Base-by-base conservation (phyloP, 1,140 invertebrate species). In the Calosoma granatense region DNA sequence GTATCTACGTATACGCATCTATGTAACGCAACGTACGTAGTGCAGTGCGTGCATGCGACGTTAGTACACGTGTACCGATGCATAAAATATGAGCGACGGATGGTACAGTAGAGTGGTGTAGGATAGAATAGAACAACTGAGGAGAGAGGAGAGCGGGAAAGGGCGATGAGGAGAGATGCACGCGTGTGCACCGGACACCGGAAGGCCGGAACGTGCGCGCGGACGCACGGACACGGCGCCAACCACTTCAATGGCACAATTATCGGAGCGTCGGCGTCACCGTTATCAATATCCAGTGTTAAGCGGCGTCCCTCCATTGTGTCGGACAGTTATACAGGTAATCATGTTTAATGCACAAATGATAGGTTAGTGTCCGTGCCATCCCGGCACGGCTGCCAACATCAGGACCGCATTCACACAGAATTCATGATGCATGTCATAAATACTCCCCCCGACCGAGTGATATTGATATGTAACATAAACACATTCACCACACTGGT, bases 341-440 rank as follows among this genome's bases (percentile, higher is more conserved):
- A 47, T 47, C 41, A 47, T 47, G 41, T 47, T 47, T 47, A 47
- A 47, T 47, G 15, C 41, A 47, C 41, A 47, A 47, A 47, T 47
- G 6, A 17, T 47, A 47, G 6, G 41, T 47, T 47, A 47, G 6
- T 47, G 41, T 11, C 15, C 9, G 15, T 47, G 41, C 41, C 6
- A 11, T 47, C 6, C 15, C 17, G 41, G 41, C 4, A 12, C n/a
- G n/a, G n/a, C n/a, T n/a, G n/a, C n/a, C 17, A 4, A 17, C 9
- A 47, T 11, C 41, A 47, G 41, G 17, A 36, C 26, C 26, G 26
- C n/a, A 36, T 36, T 36, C 26, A 36, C n/a, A 9, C 26, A n/a
- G n/a, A n/a, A n/a, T n/a, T n/a, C n/a, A n/a, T n/a, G n/a, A n/a
- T n/a, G n/a, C n/a, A n/a, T n/a, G n/a, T n/a, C n/a, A n/a, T n/a